A percentile compares a stretch with the other conserved stretches of the same genome.
These are phyloP conservation scores for Pristionchus fissidentatus DNA, from an alignment of 2,888 invertebrate genomes.

Conservation along the genomic window DNA sequence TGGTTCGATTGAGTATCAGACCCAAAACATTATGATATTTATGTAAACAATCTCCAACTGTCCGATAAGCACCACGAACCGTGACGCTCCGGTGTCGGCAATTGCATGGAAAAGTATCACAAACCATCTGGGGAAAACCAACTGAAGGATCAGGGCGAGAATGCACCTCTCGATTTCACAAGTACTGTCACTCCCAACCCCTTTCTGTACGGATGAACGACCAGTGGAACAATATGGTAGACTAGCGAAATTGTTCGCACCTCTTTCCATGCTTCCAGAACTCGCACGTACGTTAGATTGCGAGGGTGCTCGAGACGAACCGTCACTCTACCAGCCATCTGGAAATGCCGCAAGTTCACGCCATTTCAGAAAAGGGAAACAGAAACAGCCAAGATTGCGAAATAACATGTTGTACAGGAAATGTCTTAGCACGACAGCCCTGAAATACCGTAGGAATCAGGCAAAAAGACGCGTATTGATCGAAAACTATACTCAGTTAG, in stretches of 20 bases:
- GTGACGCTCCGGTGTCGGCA: too few species aligned
- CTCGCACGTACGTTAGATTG: slow-evolving; percentile 49
- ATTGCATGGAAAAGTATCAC: not conserved
- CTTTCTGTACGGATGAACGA: not conserved
- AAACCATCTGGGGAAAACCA: too few species aligned
- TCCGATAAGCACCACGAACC: too few species aligned
- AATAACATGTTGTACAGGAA: too few species aligned
- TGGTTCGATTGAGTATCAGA: not conserved
- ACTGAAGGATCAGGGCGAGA: not conserved
- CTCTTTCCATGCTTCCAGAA: slow-evolving; percentile 64
- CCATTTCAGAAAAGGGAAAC: not conserved
- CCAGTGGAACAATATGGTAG: not conserved
- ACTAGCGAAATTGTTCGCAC: slow-evolving; percentile 40
- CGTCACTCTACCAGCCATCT: slow-evolving; percentile 45
- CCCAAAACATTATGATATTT: not conserved
- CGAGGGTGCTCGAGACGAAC: slow-evolving; percentile 42
- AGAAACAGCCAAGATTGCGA: not conserved
- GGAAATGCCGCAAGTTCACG: not conserved
- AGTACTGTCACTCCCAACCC: too few species aligned
- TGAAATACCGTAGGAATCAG: not conserved
- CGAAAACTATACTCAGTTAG: too few species aligned
- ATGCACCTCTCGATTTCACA: too few species aligned
- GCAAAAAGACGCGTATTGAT: not conserved
- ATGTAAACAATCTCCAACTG: too few species aligned
- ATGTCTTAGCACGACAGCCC: not conserved